These are phyloP conservation scores for Alligator sinensis DNA, from an alignment of 2,113 vertebrate genomes.

Conservation along the genomic window DNA sequence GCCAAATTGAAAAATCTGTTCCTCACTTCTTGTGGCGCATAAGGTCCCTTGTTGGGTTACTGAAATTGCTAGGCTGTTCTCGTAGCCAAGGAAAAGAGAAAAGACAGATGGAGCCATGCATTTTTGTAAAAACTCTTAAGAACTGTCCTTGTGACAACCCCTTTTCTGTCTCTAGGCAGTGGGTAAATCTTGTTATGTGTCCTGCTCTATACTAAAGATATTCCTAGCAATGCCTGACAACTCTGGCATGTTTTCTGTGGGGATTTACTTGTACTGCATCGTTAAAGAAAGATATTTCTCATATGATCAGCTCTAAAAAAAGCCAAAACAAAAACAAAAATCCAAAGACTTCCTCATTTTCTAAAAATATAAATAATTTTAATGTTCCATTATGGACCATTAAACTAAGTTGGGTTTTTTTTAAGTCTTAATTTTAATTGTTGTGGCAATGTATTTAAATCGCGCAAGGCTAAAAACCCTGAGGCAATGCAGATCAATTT, in stretches of 20 bases:
- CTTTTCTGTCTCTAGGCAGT: constrained; percentile 63
- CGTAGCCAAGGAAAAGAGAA: constrained; percentile 78
- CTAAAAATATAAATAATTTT: background rate
- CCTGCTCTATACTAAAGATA: constrained; percentile 76
- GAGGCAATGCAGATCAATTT: constrained; percentile 61
- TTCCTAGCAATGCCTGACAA: constrained; percentile 71
- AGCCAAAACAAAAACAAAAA: constrained; percentile 37
- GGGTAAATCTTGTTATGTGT: constrained; percentile 70
- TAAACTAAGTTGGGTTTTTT: background rate
- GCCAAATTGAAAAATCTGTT: constrained; percentile 85
- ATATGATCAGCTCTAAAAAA: background rate
- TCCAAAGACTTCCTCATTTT: background rate
- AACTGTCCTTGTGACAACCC: constrained; percentile 73
- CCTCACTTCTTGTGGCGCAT: constrained; percentile 77
- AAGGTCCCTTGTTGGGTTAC: constrained; percentile 78
- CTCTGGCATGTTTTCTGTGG: constrained; percentile 54
- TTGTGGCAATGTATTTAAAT: constrained; percentile 58
- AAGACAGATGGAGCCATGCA: constrained; percentile 81
- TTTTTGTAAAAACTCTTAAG: constrained; percentile 80
- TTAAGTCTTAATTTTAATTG: constrained; percentile 56
- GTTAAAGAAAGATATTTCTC: constrained; percentile 55
- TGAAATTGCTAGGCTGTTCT: constrained; percentile 79
- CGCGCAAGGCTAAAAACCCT: constrained; percentile 21
- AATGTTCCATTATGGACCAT: background rate
- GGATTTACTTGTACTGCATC: constrained; percentile 47